A percentile compares a stretch with the other conserved stretches of the same genome.
phyloP scores from a whole-genome alignment of 2,888 invertebrate species.

The Oscheius sp. region DNA sequence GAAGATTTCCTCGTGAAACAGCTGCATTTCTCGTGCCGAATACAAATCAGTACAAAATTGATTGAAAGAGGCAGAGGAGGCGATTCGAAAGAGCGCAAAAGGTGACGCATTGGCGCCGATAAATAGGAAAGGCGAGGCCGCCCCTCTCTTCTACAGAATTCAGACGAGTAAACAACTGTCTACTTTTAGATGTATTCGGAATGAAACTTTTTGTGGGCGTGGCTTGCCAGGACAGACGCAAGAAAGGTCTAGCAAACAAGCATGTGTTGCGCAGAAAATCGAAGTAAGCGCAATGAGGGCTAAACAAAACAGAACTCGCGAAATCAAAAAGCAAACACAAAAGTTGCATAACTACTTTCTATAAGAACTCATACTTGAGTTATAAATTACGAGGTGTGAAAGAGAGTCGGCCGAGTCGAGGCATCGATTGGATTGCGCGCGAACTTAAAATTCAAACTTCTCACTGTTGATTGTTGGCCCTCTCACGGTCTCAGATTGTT shows the following conservation, averaged over 20 bases:
- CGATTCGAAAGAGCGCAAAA: not conserved
- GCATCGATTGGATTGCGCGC: no score
- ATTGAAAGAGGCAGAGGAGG: not conserved
- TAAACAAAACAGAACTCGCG: not conserved
- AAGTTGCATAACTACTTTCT: no score
- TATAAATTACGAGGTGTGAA: no score
- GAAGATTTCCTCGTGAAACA: no score
- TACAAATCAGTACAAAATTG: conserved; percentile 17
- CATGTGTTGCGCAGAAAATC: conserved; percentile 9
- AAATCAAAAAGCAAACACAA: not conserved
- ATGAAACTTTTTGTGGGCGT: conserved; percentile 1
- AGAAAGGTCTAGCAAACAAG: not conserved
- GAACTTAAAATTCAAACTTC: no score
- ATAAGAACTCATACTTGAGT: no score
- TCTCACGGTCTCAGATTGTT: no score
- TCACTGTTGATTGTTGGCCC: no score
- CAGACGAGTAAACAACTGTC: conserved; percentile 1
- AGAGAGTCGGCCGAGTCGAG: no score
- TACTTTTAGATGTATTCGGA: not conserved
- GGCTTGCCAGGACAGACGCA: not conserved
- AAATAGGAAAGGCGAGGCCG: not conserved
- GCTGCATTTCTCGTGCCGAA: no score
- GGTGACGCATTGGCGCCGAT: conserved; percentile 21
- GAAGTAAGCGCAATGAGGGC: no score
- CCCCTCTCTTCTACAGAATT: not conserved